phyloP scores from a whole-genome alignment of 2,113 vertebrate genomes.

The Grammomys surdaster region DNA sequence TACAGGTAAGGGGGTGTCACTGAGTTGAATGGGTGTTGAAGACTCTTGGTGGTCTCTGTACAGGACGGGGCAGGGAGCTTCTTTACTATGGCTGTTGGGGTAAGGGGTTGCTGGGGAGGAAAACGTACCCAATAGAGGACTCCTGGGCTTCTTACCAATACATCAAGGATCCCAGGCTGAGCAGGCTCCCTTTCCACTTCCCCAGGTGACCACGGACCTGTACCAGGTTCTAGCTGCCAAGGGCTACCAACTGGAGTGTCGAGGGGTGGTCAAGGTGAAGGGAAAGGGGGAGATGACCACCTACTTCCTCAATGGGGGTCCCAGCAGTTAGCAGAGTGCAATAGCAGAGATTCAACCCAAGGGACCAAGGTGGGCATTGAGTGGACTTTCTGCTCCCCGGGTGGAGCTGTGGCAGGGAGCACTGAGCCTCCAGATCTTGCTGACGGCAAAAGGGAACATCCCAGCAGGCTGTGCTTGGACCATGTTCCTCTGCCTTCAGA shows the following conservation, averaged over 20 bases:
- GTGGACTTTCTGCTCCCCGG: slow-evolving; percentile 60
- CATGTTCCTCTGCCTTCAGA: neutral
- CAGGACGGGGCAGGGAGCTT: neutral
- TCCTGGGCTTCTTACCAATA: slow-evolving; percentile 29
- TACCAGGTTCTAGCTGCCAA: slow-evolving; percentile 94
- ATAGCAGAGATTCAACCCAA: slow-evolving; percentile 75
- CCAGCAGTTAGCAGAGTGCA: slow-evolving; percentile 91
- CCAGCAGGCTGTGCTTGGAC: slow-evolving; percentile 43
- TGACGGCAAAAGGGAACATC: slow-evolving; percentile 68
- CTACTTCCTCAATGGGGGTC: slow-evolving; percentile 96
- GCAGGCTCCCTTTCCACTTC: slow-evolving; percentile 25
- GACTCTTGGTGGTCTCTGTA: neutral
- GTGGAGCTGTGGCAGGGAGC: slow-evolving; percentile 62
- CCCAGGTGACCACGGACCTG: slow-evolving; percentile 95
- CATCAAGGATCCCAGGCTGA: slow-evolving; percentile 66
- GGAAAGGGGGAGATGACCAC: slow-evolving; percentile 99
- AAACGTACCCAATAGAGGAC: neutral
- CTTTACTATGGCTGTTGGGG: slow-evolving; percentile 20
- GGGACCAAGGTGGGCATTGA: slow-evolving; percentile 80
- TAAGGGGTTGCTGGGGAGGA: neutral
- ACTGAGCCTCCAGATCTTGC: slow-evolving; percentile 62
- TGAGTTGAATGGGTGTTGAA: neutral
- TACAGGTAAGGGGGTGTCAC: slow-evolving; percentile 90
- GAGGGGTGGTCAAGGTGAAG: slow-evolving; percentile 97
- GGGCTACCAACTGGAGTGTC: slow-evolving; percentile 95